Percentiles rank a stretch among this genome's conserved stretches.
Evolutionary conservation across 2,113 vertebrate species (phyloP).

Genomic region (Hemichromis elongatus): DNA sequence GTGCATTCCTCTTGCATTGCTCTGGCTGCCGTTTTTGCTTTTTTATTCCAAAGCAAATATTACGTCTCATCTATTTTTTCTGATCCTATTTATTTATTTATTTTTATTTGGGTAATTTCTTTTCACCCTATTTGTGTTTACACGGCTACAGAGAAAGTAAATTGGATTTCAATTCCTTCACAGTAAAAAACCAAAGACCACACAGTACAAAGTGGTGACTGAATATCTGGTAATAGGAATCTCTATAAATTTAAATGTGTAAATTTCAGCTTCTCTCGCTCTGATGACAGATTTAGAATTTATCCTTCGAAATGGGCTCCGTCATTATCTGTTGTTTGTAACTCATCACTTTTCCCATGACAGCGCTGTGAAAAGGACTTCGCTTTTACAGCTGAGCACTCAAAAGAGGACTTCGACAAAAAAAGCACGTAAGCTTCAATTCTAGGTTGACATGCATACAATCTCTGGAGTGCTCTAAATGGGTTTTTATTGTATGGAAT

Average conservation of each 20-base stretch:
- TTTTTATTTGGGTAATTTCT: background rate
- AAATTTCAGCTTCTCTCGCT: background rate
- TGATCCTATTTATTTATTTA: background rate
- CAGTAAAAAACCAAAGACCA: background rate
- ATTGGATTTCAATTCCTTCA: conserved; percentile 9
- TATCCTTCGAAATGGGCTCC: conserved; percentile 25
- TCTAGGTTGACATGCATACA: conserved; percentile 8
- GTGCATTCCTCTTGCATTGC: background rate
- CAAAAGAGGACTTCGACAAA: conserved; percentile 1
- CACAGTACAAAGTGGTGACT: background rate
- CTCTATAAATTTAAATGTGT: conserved; percentile 6
- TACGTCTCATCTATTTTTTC: background rate
- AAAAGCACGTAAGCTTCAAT: background rate
- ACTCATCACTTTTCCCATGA: conserved; percentile 41
- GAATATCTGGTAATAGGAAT: background rate
- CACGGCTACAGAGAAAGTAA: background rate
- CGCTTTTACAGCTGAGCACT: background rate
- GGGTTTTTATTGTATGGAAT: background rate
- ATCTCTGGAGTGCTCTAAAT: background rate
- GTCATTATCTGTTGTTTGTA: conserved; percentile 44
- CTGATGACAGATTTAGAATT: conserved; percentile 23
- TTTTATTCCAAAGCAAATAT: background rate
- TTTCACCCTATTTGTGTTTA: background rate
- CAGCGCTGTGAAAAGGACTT: conserved; percentile 11
- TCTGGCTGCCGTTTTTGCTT: background rate